These are phyloP conservation scores for Orchesellides sinensis DNA, from an alignment of 2,888 invertebrate species.

Conservation along the genomic window DNA sequence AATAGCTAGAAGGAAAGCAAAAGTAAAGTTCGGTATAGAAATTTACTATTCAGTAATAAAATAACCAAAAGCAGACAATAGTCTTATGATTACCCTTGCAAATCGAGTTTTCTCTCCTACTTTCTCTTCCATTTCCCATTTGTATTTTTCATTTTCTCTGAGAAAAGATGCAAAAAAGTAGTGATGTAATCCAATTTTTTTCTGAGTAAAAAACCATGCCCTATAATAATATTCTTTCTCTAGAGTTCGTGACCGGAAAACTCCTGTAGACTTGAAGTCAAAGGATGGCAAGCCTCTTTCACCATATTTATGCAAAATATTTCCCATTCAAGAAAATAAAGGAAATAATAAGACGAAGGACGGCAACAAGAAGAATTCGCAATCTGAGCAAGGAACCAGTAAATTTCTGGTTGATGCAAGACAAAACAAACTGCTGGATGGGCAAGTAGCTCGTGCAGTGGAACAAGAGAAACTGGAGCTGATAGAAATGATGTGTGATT, in stretches of 20 bases:
- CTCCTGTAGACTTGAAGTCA: background rate
- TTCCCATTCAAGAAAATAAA: constrained; percentile 9
- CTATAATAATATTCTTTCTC: background rate
- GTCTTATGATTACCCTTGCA: constrained; percentile 13
- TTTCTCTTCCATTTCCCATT: background rate
- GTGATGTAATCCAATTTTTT: too few relatives aligned
- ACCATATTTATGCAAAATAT: constrained; percentile 35
- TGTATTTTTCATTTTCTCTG: too few relatives aligned
- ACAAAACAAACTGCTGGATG: constrained; percentile 12
- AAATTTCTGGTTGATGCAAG: background rate
- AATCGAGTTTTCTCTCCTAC: background rate
- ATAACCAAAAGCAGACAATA: background rate
- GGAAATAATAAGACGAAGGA: background rate
- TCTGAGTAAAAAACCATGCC: background rate
- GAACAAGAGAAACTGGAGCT: constrained; percentile 9
- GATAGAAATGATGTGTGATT: constrained; percentile 15
- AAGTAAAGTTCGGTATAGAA: too few relatives aligned
- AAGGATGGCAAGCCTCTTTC: background rate
- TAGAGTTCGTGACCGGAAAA: constrained; percentile 27
- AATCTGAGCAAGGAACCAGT: background rate
- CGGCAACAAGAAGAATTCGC: background rate
- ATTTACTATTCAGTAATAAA: too few relatives aligned
- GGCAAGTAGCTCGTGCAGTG: background rate
- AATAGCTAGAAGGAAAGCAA: background rate
- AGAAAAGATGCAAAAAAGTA: too few relatives aligned